phyloP scores from a whole-genome alignment of 2,797 vertebrate species.

The Steatocranus sp. region DNA sequence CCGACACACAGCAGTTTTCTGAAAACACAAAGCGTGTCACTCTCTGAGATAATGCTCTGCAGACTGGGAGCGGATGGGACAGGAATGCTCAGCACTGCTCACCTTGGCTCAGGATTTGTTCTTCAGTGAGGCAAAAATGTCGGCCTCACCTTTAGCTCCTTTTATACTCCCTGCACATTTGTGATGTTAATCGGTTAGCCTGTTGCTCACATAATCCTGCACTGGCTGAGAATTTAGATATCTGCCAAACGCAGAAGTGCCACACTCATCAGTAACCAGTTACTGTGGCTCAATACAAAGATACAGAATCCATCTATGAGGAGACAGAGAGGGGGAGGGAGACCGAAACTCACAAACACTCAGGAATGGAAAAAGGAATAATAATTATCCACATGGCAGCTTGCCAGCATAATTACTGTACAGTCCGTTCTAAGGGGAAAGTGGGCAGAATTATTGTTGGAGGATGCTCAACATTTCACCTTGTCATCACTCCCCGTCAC shows the following conservation, averaged over 20 bases:
- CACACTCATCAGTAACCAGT: conserved; percentile 36
- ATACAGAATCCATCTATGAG: conserved; percentile 4
- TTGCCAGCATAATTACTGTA: conserved; percentile 58
- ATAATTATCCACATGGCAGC: conserved; percentile 52
- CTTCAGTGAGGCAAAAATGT: conserved; percentile 7
- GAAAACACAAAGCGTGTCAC: conserved; percentile 65
- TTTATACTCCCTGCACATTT: neutral
- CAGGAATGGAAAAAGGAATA: conserved; percentile 33
- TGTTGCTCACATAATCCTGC: conserved; percentile 15
- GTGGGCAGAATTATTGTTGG: conserved; percentile 47
- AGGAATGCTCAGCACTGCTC: conserved; percentile 17
- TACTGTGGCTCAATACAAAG: conserved; percentile 41
- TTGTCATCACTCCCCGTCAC: conserved; percentile 30
- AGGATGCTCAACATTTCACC: conserved; percentile 58
- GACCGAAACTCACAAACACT: neutral
- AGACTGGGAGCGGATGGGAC: conserved; percentile 17
- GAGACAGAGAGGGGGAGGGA: conserved; percentile 19
- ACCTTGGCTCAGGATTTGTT: conserved; percentile 40
- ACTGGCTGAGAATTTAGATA: conserved; percentile 40
- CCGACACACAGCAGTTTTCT: conserved; percentile 51
- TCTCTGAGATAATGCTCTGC: conserved; percentile 51
- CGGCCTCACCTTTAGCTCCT: conserved; percentile 17
- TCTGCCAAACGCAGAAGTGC: conserved; percentile 23
- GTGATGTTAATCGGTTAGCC: conserved; percentile 27
- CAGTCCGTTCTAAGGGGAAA: conserved; percentile 22